Base-by-base conservation (phyloP, 2,797 vertebrate genomes). In the Pseudopleuronectes americanus region DNA sequence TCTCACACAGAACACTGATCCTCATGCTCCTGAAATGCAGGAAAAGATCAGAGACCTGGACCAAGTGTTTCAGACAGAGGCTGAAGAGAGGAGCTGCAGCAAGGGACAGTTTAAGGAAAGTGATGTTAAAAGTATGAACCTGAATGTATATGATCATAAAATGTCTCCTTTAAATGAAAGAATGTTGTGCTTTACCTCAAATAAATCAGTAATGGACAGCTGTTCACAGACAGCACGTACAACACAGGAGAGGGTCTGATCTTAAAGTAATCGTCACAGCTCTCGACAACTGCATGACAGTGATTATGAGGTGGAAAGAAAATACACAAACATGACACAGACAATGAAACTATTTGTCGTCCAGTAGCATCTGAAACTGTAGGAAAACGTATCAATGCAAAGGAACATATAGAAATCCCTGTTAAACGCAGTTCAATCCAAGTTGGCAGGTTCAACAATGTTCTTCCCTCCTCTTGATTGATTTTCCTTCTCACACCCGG, bases 371-470 rank as follows among this genome's bases (percentile, higher is more conserved):
- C 31, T 8, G 31, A 2, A 8, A 8, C 54, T 2, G 33, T 5
- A 54, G 43, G 10, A 36, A 55, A 72, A 41, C 22, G 14, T 54
- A 22, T 51, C 12, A 4, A 48, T 3, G 8, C 49, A 56, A 9
- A 31, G 45, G 2, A 33, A 49, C 64, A 69, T 31, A 71, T 24
- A 61, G 57, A 3, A 61, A 58, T 41, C 4, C 24, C 33, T 1
- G 1, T 63, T 33, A 24, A 55, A 49, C 4, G 68, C 66, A 48
- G 23, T 67, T 64, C 21, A 52, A 4, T 59, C 47, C 10, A 60
- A 14, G 57, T 52, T 73, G 75, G 68, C 56, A 56, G 52, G 63
- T 71, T 59, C n/a, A 57, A 58, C 31, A 62, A 36, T 63, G 48
- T 55, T 19, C 51, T 58, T 36, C 57, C 48, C 16, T 64, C 6